Evolutionary conservation across 2,113 vertebrate species (phyloP), one percentile per base, ranked within the genome.

Genomic region (Tragulus kanchil): DNA sequence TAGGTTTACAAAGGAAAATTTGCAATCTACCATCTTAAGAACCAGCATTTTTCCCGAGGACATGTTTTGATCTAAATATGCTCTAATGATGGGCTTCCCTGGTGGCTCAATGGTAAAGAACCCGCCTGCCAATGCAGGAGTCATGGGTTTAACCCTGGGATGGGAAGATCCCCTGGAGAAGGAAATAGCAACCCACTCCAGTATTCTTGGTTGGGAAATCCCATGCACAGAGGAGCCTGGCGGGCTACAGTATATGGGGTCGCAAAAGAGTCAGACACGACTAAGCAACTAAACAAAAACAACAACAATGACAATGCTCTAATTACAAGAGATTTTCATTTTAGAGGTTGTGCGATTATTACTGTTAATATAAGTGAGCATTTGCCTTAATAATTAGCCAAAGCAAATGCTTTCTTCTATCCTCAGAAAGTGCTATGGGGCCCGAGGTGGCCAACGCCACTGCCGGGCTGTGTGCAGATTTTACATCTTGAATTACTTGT

Each of bases 401-500:
- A 95, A 93, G 82, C 42, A 16, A 89, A 90, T 65, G 81, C 25
- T 94, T 81, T 82, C 61, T 50, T 89, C 77, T 89, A 69, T 92
- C 85, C 79, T 48, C 54, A 90, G 69, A 82, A 90, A 96, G 31
- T 50, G 10, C 54, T 1, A 8, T 15, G 79, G 52, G 67, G 48
- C 82, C 59, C 0, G 15, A 95, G 64, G 90, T 71, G 71, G 50
- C 42, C 17, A 9, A 12, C 9, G 17, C 54, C 77, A 56, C 88
- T 88, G 7, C 50, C 23, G 85, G 59, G 59, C 90, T 96, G 11
- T 42, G 69, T 58, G 56, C 48, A 88, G 93, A 87, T 69, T 95
- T 90, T 90, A 87, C 77, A 96, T 97, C 93, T 97, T 93, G 94
- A 96, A 92, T 90, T 84, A 95, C 81, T 96, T 88, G 84, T 77